phyloP scores from a whole-genome alignment of 2,888 invertebrate genomes.

The Pterobdella sp. region DNA sequence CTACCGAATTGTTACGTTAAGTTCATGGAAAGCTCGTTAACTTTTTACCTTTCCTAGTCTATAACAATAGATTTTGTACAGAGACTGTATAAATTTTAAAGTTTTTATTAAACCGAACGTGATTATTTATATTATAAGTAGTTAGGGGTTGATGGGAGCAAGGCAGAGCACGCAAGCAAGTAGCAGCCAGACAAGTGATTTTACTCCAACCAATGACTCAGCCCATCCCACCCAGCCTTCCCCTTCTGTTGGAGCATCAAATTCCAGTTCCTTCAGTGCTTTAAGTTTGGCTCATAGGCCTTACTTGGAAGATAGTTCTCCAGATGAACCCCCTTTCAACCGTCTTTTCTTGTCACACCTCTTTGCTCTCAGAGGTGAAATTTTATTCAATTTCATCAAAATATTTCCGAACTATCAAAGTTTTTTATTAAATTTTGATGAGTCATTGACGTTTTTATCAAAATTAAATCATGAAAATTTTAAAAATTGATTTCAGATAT shows the following conservation, averaged over 20 bases:
- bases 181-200: slow-evolving; percentile 5
- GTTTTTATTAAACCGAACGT: background rate
- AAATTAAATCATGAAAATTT: background rate
- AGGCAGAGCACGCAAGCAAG: slow-evolving; percentile 43
- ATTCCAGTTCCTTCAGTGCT: slow-evolving; percentile 22
- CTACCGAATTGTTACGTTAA: background rate
- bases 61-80: background rate
- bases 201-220: background rate
- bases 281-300: slow-evolving; percentile 40
- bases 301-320: slow-evolving; percentile 48
- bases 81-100: background rate
- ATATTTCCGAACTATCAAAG: background rate
- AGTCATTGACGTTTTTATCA: background rate
- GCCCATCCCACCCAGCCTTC: background rate
- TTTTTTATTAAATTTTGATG: background rate
- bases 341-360: slow-evolving; percentile 40
- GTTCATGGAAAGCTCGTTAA: background rate
- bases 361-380: slow-evolving; percentile 46
- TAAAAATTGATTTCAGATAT: slow-evolving; percentile 62
- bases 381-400: background rate
- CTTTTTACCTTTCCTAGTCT: background rate
- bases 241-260: slow-evolving; percentile 21
- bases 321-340: slow-evolving; percentile 42
- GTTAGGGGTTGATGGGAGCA: slow-evolving; percentile 41
- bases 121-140: background rate